These are phyloP conservation scores for Hirudinaria manillensis DNA, from an alignment of 2,888 invertebrate genomes.

Conservation along the genomic window DNA sequence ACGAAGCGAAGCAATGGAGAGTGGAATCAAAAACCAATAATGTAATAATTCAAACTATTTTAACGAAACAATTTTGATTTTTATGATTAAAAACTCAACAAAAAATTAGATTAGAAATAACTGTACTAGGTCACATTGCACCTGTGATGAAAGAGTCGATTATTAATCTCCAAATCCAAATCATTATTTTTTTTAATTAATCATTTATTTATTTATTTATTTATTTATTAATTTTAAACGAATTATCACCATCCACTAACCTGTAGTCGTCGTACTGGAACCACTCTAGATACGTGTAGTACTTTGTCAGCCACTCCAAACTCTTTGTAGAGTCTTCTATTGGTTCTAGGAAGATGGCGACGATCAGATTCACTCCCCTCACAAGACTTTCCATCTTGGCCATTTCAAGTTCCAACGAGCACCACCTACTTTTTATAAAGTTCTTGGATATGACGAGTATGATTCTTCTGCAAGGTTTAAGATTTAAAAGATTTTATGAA, in stretches of 20 bases:
- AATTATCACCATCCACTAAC: background rate
- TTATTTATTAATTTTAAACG: too few relatives aligned
- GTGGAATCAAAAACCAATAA: too few relatives aligned
- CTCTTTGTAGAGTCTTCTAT: slow-evolving; percentile 2
- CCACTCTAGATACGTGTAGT: slow-evolving; percentile 24
- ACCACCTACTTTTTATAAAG: slow-evolving; percentile 28
- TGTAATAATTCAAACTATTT: too few relatives aligned
- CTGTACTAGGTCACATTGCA: too few relatives aligned
- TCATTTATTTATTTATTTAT: background rate
- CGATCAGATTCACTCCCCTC: slow-evolving; percentile 21
- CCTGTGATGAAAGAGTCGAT: too few relatives aligned
- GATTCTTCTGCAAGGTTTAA: slow-evolving; percentile 18
- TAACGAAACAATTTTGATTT: too few relatives aligned
- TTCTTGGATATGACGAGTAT: slow-evolving; percentile 15
- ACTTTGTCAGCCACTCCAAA: slow-evolving; percentile 2
- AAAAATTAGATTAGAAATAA: too few relatives aligned
- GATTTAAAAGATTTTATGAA: background rate
- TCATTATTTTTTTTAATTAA: too few relatives aligned
- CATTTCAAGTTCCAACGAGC: slow-evolving; percentile 26
- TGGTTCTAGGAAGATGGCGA: slow-evolving; percentile 27
- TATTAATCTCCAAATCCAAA: too few relatives aligned
- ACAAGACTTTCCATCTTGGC: slow-evolving; percentile 26
- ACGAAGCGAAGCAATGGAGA: too few relatives aligned
- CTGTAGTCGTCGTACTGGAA: slow-evolving; percentile 4
- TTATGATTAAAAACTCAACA: too few relatives aligned